These are phyloP conservation scores for Poicephalus meyeri DNA, from an alignment of 2,113 vertebrate species.

Conservation along the genomic window DNA sequence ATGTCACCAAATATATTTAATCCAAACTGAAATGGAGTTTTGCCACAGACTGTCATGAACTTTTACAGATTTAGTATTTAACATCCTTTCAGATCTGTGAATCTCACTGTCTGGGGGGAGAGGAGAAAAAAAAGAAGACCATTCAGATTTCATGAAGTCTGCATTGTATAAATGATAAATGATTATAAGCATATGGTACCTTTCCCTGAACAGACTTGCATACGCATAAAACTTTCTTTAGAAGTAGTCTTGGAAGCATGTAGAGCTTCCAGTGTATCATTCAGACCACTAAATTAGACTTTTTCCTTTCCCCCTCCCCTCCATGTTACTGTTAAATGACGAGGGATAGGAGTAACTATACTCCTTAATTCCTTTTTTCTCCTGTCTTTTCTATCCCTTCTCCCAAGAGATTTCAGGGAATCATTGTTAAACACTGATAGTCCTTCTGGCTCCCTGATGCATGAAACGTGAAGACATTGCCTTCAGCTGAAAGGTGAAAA, in stretches of 20 bases:
- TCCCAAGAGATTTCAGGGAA: neutral
- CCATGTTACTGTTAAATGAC: neutral
- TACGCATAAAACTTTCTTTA: constrained; percentile 32
- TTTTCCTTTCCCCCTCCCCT: neutral
- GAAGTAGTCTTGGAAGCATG: constrained; percentile 6
- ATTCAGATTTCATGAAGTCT: neutral
- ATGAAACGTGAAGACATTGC: neutral
- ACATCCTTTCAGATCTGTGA: constrained; percentile 43
- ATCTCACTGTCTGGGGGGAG: neutral
- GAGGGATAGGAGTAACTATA: neutral
- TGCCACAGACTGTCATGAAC: constrained; percentile 28
- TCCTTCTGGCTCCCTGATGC: neutral
- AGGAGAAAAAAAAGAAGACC: neutral
- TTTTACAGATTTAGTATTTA: constrained; percentile 16
- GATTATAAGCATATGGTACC: constrained; percentile 48
- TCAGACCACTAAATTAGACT: constrained; percentile 27
- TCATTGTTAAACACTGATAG: neutral
- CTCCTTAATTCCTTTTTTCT: neutral
- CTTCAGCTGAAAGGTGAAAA: neutral
- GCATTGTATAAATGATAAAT: constrained; percentile 32
- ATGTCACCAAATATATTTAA: constrained; percentile 2
- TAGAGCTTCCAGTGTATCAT: neutral
- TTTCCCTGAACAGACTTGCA: constrained; percentile 40
- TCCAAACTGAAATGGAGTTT: constrained; percentile 32
- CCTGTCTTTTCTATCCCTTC: neutral